Base-by-base conservation (phyloP, 2,113 vertebrate species). In the Platysternon megacephalum region DNA sequence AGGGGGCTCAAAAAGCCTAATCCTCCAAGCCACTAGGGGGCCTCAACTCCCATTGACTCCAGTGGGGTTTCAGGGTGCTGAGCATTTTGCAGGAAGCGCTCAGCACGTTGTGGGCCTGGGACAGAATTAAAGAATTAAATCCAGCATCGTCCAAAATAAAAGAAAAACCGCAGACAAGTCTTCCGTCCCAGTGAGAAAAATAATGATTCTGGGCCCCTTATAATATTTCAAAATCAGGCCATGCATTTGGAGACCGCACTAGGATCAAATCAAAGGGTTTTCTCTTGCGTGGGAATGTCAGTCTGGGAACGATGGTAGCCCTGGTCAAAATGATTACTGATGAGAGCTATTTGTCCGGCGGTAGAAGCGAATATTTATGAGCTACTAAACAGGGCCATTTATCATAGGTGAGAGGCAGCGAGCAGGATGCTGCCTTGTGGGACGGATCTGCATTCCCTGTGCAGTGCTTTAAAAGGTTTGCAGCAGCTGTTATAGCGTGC, bases 101-200 rank as follows among this genome's bases (percentile, higher is more conserved):
- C 5, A 46, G 74, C 6, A 28, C 74, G 6, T 29, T 46, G 21
- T 28, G 74, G 24, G 12, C 14, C 5, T 8, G 4, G 21, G 46
- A 72, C 1, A 35, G 65, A 22, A 72, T 72, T 19, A 39, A 39
- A 22, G n/a, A n/a, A 42, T 22, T 10, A 90, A 42, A 48, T 85
- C 68, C 88, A 90, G 7, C 2, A 6, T 55, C 80, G 85, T 80
- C 65, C 86, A 39, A 29, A 95, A 44, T 53, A 84, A 74, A 86
- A 83, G 68, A 58, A 8, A 8, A 90, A 81, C 79, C 2, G 8
- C 5, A 85, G 8, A 78, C 52, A 83, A 72, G 24, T 78, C 76
- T 52, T 95, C 79, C 85, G 68, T 79, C 52, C 95, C 85, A 94
- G 85, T 84, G 82, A 88, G 68, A 72, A 86, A 90, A 97, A 84